Evolutionary conservation across 2,797 vertebrate species (phyloP).

Genomic region (Syngnathus acus): DNA sequence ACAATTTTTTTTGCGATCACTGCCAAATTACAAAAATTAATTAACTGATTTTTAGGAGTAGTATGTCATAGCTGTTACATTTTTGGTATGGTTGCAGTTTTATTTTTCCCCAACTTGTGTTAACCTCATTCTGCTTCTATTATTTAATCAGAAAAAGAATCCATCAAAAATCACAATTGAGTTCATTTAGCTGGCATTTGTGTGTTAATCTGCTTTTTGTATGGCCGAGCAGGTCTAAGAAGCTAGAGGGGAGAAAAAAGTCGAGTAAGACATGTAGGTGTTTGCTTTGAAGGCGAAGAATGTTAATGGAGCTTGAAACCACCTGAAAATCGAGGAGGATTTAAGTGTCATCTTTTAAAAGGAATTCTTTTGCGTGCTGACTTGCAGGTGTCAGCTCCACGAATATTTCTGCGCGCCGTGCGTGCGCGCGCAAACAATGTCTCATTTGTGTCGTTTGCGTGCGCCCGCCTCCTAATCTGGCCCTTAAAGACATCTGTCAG

Average conservation of each 20-base stretch:
- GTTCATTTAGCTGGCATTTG: no score
- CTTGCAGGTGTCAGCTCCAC: constrained; percentile 39
- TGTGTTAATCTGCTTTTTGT: not conserved
- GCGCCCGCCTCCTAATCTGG: constrained; percentile 72
- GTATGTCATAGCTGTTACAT: no score
- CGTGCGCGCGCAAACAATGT: constrained; percentile 42
- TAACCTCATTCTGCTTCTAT: constrained; percentile 20
- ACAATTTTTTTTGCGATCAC: no score
- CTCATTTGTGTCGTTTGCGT: constrained; percentile 72
- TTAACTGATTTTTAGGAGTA: no score
- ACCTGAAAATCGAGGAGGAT: constrained; percentile 34
- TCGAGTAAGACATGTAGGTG: constrained; percentile 21
- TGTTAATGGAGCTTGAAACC: constrained; percentile 38
- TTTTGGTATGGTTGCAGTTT: no score
- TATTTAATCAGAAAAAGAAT: not conserved
- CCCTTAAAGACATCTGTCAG: constrained; percentile 81
- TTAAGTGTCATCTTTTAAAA: constrained; percentile 34
- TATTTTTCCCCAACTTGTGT: constrained; percentile 22
- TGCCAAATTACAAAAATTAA: no score
- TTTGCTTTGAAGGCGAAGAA: constrained; percentile 23
- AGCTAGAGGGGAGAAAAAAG: not conserved
- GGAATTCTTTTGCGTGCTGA: constrained; percentile 24
- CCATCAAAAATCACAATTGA: not conserved
- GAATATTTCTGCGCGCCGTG: constrained; percentile 22
- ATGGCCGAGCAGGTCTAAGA: not conserved